phyloP scores from a whole-genome alignment of 1,140 invertebrate genomes.

The Caenorhabditis inopinata region DNA sequence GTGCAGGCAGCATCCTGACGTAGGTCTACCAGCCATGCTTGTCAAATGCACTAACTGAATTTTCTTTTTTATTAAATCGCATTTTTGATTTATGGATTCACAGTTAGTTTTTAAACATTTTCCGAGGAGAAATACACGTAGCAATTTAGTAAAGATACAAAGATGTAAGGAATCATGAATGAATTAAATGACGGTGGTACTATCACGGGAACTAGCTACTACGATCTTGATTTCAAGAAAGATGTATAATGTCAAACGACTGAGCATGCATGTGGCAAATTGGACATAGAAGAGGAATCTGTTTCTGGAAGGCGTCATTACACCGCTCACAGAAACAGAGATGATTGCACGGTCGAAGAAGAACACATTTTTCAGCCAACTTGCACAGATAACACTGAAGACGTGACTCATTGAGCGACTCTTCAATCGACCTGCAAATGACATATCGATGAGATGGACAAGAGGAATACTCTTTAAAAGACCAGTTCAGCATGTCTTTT shows the following conservation, averaged over 20 bases:
- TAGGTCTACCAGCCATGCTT: neutral
- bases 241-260: constrained; percentile 2
- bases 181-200: too few species aligned
- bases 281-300: neutral
- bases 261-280: constrained; percentile 20
- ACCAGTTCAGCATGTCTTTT: neutral
- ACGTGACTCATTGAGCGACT: neutral
- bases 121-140: too few species aligned
- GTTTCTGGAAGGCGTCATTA: constrained; percentile 8
- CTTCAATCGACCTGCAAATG: constrained; percentile 1
- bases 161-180: too few species aligned
- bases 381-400: constrained; percentile 18
- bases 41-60: neutral
- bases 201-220: too few species aligned
- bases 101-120: too few species aligned
- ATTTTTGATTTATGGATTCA: too few species aligned
- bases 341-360: constrained; percentile 28
- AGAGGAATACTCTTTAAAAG: neutral
- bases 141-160: neutral
- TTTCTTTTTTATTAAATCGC: too few species aligned
- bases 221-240: too few species aligned
- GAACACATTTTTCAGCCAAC: neutral
- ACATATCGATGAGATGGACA: neutral
- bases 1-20: neutral
- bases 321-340: constrained; percentile 30